Percentiles rank a stretch among this genome's conserved stretches.
Conservation (phyloP, 1,140 invertebrate species). For the Monomorium pharaonis region DNA sequence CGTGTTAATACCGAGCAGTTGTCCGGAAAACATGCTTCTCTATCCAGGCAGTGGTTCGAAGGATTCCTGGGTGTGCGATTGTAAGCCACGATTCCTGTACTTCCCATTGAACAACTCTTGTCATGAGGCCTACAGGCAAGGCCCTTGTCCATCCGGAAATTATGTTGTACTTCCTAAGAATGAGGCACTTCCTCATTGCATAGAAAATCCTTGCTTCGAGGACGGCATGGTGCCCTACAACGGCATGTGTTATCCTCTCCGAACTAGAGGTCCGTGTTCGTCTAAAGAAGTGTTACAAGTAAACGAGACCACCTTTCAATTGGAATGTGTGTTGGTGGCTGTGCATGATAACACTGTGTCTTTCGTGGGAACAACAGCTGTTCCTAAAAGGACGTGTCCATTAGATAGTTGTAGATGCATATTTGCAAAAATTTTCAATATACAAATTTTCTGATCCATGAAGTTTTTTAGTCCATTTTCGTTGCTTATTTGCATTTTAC, state of each 20-base stretch:
- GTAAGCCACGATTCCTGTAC: slow-evolving; percentile 87
- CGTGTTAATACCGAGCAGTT: slow-evolving; percentile 85
- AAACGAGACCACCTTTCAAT: slow-evolving; percentile 75
- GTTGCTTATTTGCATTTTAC: not conserved
- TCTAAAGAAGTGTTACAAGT: slow-evolving; percentile 64
- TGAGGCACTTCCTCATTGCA: slow-evolving; percentile 86
- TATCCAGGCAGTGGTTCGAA: slow-evolving; percentile 87
- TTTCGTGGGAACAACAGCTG: slow-evolving; percentile 69
- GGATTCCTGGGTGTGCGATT: slow-evolving; percentile 89
- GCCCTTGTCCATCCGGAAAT: slow-evolving; percentile 86
- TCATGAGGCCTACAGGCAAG: slow-evolving; percentile 87
- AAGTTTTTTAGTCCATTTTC: not conserved
- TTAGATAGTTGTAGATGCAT: slow-evolving; percentile 74
- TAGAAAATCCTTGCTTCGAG: slow-evolving; percentile 86
- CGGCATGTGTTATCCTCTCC: slow-evolving; percentile 84
- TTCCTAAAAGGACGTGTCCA: slow-evolving; percentile 70
- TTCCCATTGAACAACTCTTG: slow-evolving; percentile 87
- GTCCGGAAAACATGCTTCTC: slow-evolving; percentile 87
- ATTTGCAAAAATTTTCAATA: slow-evolving; percentile 51
- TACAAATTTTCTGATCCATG: not conserved
- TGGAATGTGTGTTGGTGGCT: slow-evolving; percentile 70
- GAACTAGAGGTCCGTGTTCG: slow-evolving; percentile 81
- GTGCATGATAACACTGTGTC: slow-evolving; percentile 43
- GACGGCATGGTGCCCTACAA: slow-evolving; percentile 85
- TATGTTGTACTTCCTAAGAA: slow-evolving; percentile 86